Evolutionary conservation across 2,888 invertebrate species (phyloP).

Genomic region (Spilosoma lubricipeda): DNA sequence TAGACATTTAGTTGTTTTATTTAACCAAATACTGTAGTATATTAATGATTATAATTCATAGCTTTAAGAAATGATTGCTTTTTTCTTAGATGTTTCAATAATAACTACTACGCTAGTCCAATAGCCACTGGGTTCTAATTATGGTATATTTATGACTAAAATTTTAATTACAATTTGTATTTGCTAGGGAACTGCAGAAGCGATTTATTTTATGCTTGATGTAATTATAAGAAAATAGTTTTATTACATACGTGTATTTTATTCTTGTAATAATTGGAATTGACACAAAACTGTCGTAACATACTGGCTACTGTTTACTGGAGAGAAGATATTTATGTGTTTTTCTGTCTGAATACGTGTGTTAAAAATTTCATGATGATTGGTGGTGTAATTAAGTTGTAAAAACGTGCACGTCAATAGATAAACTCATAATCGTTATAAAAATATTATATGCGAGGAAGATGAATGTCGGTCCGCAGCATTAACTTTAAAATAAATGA

Average conservation of each 20-base stretch:
- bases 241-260: conserved; percentile 6
- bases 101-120: conserved; percentile 37
- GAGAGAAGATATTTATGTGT: neutral
- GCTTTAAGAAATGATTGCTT: conserved; percentile 43
- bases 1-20: conserved; percentile 49
- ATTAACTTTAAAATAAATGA: neutral
- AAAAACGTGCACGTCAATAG: neutral
- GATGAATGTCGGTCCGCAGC: neutral
- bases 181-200: conserved; percentile 9
- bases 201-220: conserved; percentile 14
- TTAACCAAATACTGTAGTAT: conserved; percentile 46
- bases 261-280: conserved; percentile 6
- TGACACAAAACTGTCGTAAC: neutral
- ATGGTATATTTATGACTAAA: conserved; percentile 28
- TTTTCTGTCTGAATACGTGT: neutral
- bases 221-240: conserved; percentile 12
- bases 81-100: conserved; percentile 49
- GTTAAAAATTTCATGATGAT: neutral
- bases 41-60: conserved; percentile 52
- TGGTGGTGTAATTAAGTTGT: neutral
- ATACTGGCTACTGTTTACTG: neutral
- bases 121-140: conserved; percentile 37
- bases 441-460: neutral
- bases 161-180: conserved; percentile 22
- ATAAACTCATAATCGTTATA: neutral